Evolutionary conservation across 2,888 invertebrate genomes (phyloP).

Genomic region (Galerucella nymphaeae): DNA sequence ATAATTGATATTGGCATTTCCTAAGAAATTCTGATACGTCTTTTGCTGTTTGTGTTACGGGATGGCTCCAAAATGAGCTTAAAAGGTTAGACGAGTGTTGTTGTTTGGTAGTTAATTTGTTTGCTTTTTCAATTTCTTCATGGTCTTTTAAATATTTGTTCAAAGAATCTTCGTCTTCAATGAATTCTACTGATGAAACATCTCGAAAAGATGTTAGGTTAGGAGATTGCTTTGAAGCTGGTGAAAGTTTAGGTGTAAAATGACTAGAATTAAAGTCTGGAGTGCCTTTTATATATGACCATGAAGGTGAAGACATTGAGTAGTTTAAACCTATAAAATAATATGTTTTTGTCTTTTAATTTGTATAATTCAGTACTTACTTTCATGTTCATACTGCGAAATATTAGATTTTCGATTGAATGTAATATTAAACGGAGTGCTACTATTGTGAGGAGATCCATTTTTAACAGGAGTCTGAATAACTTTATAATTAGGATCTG

Average conservation of each 20-base stretch:
- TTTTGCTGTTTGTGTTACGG: slow-evolving; percentile 65
- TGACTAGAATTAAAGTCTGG: slow-evolving; percentile 40
- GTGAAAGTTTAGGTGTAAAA: slow-evolving; percentile 32
- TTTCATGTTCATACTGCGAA: slow-evolving; percentile 60
- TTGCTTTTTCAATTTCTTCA: slow-evolving; percentile 58
- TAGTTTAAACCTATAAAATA: slow-evolving; percentile 52
- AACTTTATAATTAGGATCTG: slow-evolving; percentile 55
- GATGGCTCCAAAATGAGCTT: slow-evolving; percentile 70
- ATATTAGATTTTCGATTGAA: slow-evolving; percentile 62
- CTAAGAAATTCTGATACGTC: slow-evolving; percentile 67
- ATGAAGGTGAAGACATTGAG: slow-evolving; percentile 59
- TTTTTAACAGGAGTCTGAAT: slow-evolving; percentile 47
- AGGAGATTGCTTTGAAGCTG: slow-evolving; percentile 33
- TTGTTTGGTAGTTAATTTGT: slow-evolving; percentile 54
- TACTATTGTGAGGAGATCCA: slow-evolving; percentile 27
- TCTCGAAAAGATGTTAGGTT: slow-evolving; percentile 41
- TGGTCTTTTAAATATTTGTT: slow-evolving; percentile 65
- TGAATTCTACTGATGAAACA: slow-evolving; percentile 61
- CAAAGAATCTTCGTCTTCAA: slow-evolving; percentile 66
- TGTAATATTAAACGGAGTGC: slow-evolving; percentile 60
- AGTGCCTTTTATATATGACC: slow-evolving; percentile 60
- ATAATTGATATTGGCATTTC: slow-evolving; percentile 70
- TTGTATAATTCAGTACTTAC: slow-evolving; percentile 46
- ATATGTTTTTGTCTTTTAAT: not conserved
- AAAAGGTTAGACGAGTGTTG: slow-evolving; percentile 66